phyloP scores from a whole-genome alignment of 2,797 vertebrate species.

The Bradypodion ventrale region DNA sequence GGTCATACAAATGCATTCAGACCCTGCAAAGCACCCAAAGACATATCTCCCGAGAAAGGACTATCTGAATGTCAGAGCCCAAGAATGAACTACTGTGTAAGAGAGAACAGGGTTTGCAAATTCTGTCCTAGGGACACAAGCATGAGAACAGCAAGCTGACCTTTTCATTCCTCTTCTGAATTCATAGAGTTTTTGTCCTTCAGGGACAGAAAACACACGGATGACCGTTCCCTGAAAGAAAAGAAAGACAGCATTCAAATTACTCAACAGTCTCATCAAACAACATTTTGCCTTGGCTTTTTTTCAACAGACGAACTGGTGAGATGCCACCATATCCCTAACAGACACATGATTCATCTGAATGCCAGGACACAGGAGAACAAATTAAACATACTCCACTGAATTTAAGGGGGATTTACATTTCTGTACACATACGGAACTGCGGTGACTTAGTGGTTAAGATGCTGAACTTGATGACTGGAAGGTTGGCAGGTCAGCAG shows the following conservation, averaged over 20 bases:
- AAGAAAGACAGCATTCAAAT: slow-evolving; percentile 39
- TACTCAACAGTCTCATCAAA: slow-evolving; percentile 7
- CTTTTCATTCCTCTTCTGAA: slow-evolving; percentile 96
- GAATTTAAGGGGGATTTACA: background rate
- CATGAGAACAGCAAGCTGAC: slow-evolving; percentile 71
- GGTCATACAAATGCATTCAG: background rate
- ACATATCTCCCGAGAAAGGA: background rate
- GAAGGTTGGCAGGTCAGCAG: too few relatives aligned
- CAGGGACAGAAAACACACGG: slow-evolving; percentile 90
- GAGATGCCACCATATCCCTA: background rate
- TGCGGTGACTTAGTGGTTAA: too few relatives aligned
- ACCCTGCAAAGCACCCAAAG: background rate
- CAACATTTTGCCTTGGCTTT: slow-evolving; percentile 23
- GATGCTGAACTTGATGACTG: too few relatives aligned
- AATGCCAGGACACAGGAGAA: background rate
- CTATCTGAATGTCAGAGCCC: background rate
- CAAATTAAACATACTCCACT: background rate
- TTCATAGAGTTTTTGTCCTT: slow-evolving; percentile 90
- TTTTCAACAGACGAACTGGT: slow-evolving; percentile 42
- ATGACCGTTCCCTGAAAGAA: slow-evolving; percentile 89
- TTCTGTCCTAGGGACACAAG: background rate
- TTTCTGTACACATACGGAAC: background rate
- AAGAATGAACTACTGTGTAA: background rate
- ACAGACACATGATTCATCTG: background rate
- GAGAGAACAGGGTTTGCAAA: slow-evolving; percentile 5